phyloP scores from a whole-genome alignment of 92 coral and sea anemone species.

The Plumapathes pennacea region DNA sequence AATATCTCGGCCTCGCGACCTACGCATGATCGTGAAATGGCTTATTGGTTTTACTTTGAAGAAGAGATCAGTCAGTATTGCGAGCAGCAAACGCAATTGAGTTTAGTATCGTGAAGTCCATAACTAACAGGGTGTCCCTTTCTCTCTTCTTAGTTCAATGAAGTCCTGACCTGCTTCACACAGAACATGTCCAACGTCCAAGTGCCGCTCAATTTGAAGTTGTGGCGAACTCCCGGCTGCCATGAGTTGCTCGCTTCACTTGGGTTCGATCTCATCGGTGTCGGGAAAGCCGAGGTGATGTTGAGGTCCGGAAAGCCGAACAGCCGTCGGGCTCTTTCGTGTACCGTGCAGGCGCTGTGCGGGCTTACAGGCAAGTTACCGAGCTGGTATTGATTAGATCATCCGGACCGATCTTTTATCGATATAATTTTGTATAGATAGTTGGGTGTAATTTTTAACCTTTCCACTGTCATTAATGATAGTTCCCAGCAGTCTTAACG shows the following conservation, averaged over 20 bases:
- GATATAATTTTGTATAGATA: no score
- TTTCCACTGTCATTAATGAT: no score
- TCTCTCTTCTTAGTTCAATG: slow-evolving; percentile 66
- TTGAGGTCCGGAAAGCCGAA: slow-evolving; percentile 88
- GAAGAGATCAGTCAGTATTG: no score
- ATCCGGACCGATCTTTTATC: no score
- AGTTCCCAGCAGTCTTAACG: no score
- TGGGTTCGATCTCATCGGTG: slow-evolving; percentile 96
- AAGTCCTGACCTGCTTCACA: slow-evolving; percentile 81
- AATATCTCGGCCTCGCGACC: no score
- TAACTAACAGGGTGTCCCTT: background rate
- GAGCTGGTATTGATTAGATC: no score
- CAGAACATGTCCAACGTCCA: slow-evolving; percentile 92
- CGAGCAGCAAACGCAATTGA: no score
- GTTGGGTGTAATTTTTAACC: no score
- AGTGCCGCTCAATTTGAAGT: slow-evolving; percentile 80
- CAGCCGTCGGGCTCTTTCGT: slow-evolving; percentile 93
- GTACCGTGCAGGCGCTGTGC: slow-evolving; percentile 87
- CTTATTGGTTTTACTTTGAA: no score
- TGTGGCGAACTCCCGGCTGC: slow-evolving; percentile 94
- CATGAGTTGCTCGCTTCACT: slow-evolving; percentile 98
- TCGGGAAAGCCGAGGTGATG: slow-evolving; percentile 98
- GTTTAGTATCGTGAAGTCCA: no score
- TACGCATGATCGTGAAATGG: no score
- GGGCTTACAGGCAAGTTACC: slow-evolving; percentile 75